phyloP scores from a whole-genome alignment of 1,140 invertebrate genomes.

The Eumeta japonica region DNA sequence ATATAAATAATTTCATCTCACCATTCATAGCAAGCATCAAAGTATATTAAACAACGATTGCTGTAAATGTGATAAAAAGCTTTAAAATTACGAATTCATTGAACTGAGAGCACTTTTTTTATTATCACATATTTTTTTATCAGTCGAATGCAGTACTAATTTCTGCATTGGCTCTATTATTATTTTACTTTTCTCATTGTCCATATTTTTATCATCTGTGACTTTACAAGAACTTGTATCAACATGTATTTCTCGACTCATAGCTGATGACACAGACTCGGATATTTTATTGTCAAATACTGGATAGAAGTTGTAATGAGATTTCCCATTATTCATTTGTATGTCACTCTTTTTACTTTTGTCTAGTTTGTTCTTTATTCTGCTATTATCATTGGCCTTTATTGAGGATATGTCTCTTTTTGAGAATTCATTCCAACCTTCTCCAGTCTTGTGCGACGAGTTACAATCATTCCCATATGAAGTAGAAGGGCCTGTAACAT shows the following conservation, averaged over 20 bases:
- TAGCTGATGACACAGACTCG: constrained; percentile 11
- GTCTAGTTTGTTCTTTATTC: constrained; percentile 23
- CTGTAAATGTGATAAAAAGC: constrained; percentile 44
- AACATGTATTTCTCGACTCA: no score
- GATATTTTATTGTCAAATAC: constrained; percentile 44
- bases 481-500: constrained; percentile 38
- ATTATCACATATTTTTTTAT: constrained; percentile 55
- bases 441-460: constrained; percentile 28
- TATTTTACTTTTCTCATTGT: constrained; percentile 46
- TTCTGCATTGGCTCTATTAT: constrained; percentile 54
- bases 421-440: constrained; percentile 42
- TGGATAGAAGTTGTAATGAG: constrained; percentile 46
- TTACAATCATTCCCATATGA: constrained; percentile 46
- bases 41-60: constrained; percentile 21
- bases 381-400: constrained; percentile 26
- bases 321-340: constrained; percentile 36
- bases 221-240: constrained; percentile 8
- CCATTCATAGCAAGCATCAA: neutral
- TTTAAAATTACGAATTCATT: constrained; percentile 42
- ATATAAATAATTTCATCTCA: neutral
- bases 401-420: constrained; percentile 34
- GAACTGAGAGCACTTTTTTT: constrained; percentile 50
- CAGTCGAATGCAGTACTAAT: constrained; percentile 51
- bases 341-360: constrained; percentile 31
- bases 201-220: constrained; percentile 23